Conservation (phyloP, 2,888 invertebrate species). For the Corythucha ciliata region DNA sequence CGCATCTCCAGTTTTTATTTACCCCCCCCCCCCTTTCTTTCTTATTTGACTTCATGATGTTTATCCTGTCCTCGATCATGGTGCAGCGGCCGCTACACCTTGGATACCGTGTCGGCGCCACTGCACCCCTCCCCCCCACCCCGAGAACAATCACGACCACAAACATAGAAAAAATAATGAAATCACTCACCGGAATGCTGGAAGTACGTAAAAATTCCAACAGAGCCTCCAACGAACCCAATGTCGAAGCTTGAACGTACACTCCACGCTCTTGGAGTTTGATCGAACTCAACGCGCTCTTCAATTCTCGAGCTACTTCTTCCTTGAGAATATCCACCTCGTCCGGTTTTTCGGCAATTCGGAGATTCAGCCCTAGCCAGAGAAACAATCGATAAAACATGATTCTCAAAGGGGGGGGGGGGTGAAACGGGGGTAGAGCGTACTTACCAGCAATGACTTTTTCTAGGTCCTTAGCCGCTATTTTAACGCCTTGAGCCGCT, state of each 20-base stretch:
- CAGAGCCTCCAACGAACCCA: slow-evolving; percentile 94
- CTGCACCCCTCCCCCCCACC: no score
- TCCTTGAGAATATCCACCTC: slow-evolving; percentile 82
- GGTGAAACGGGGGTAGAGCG: slow-evolving; percentile 7
- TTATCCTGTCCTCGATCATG: no score
- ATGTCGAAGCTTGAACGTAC: slow-evolving; percentile 98
- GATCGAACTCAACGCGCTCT: slow-evolving; percentile 83
- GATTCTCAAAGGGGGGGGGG: not conserved
- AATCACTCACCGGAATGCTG: slow-evolving; percentile 78
- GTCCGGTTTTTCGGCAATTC: slow-evolving; percentile 84
- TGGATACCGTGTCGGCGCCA: no score
- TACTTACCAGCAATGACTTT: slow-evolving; percentile 81
- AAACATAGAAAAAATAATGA: no score
- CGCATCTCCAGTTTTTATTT: no score
- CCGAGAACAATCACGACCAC: no score
- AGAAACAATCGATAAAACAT: slow-evolving; percentile 3
- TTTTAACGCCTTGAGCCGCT: slow-evolving; percentile 97
- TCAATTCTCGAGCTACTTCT: slow-evolving; percentile 78
- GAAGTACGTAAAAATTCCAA: slow-evolving; percentile 84
- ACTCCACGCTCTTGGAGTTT: slow-evolving; percentile 87
- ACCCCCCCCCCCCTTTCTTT: no score
- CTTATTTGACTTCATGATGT: no score
- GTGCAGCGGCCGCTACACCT: no score
- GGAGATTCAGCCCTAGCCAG: slow-evolving; percentile 67
- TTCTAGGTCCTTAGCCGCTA: slow-evolving; percentile 95